Conservation (phyloP, 2,113 vertebrate genomes). For the Perca fluviatilis region DNA sequence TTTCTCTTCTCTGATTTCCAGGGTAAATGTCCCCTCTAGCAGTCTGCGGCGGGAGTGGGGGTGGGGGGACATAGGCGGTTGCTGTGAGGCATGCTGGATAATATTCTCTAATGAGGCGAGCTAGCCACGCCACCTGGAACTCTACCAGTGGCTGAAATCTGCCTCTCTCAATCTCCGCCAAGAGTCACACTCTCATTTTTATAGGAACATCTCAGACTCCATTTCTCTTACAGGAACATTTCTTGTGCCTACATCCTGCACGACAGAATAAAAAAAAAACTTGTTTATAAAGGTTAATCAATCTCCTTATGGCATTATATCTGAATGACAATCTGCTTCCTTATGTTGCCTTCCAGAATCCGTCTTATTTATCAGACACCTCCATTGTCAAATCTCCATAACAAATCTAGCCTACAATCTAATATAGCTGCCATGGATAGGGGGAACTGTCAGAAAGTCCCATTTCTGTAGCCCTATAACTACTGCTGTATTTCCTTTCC, state of each 20-base stretch:
- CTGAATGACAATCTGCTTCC: slow-evolving; percentile 33
- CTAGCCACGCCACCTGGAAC: slow-evolving; percentile 71
- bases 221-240: slow-evolving; percentile 41
- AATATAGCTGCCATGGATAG: slow-evolving; percentile 31
- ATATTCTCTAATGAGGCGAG: slow-evolving; percentile 79
- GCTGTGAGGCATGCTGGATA: slow-evolving; percentile 70
- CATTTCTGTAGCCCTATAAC: slow-evolving; percentile 37
- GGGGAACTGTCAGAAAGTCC: slow-evolving; percentile 45
- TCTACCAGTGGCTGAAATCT: slow-evolving; percentile 53
- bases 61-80: slow-evolving; percentile 29
- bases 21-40: slow-evolving; percentile 63
- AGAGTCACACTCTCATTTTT: slow-evolving; percentile 52
- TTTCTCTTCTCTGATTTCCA: slow-evolving; percentile 46
- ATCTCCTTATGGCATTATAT: slow-evolving; percentile 20
- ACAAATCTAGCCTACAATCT: slow-evolving; percentile 41
- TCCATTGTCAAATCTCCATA: slow-evolving; percentile 31
- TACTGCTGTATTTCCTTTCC: slow-evolving; percentile 31
- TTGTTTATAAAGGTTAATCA: slow-evolving; percentile 40
- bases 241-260: neutral
- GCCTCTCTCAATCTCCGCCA: slow-evolving; percentile 60
- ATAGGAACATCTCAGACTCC: slow-evolving; percentile 42
- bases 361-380: slow-evolving; percentile 23
- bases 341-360: slow-evolving; percentile 8
- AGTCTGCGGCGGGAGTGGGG: slow-evolving; percentile 25
- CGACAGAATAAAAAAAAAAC: slow-evolving; percentile 19